Percentiles rank a stretch among this genome's conserved stretches.
phyloP scores from a whole-genome alignment of 2,888 invertebrate species.

The Eilema caniola region DNA sequence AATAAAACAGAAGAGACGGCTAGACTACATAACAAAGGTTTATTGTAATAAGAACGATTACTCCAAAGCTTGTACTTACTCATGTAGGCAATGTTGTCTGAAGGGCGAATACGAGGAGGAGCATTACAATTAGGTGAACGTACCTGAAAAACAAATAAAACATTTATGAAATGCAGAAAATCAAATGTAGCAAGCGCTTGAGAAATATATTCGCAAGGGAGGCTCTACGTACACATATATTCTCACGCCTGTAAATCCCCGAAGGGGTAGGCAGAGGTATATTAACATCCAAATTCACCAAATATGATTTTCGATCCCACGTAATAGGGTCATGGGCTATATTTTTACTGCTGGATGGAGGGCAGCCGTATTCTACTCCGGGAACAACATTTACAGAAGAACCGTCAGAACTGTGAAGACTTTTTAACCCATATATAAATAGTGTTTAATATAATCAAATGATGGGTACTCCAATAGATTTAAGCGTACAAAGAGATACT shows the following conservation, averaged over 20 bases:
- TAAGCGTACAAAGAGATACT: too few relatives aligned
- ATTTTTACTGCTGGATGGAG: too few relatives aligned
- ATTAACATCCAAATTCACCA: too few relatives aligned
- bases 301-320: too few relatives aligned
- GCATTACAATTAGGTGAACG: conserved; percentile 11
- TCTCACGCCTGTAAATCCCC: too few relatives aligned
- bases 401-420: not conserved
- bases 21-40: conserved; percentile 26
- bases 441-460: not conserved
- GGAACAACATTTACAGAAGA: too few relatives aligned
- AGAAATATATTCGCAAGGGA: not conserved
- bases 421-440: not conserved
- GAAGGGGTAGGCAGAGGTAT: too few relatives aligned
- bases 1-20: conserved; percentile 39
- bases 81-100: conserved; percentile 39
- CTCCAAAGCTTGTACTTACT: conserved; percentile 38
- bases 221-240: too few relatives aligned
- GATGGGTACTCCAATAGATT: too few relatives aligned
- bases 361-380: too few relatives aligned
- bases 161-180: not conserved
- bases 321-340: too few relatives aligned
- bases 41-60: conserved; percentile 19
- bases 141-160: conserved; percentile 47
- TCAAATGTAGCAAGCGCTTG: not conserved
- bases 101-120: conserved; percentile 26